phyloP scores from a whole-genome alignment of 1,140 invertebrate genomes.

The Drosophila setifemur region DNA sequence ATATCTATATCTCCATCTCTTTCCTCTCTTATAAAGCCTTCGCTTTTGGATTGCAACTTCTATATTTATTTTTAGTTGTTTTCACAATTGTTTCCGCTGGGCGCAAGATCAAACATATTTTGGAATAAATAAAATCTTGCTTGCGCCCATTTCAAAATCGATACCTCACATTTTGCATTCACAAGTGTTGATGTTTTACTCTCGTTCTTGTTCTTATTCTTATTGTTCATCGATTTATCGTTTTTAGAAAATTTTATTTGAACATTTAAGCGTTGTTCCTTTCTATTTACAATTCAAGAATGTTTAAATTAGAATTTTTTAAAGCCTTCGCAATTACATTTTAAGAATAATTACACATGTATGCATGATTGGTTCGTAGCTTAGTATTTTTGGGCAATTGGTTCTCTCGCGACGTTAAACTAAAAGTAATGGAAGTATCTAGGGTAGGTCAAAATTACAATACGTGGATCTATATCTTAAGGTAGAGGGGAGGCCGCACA shows the following conservation, averaged over 20 bases:
- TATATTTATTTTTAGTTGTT: slow-evolving; percentile 42
- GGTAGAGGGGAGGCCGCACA: slow-evolving; percentile 59
- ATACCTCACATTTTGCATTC: slow-evolving; percentile 9
- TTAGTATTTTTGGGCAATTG: slow-evolving; percentile 41
- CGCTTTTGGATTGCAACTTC: slow-evolving; percentile 59
- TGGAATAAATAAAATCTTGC: slow-evolving; percentile 42
- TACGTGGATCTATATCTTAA: slow-evolving; percentile 50
- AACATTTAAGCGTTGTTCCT: slow-evolving; percentile 52
- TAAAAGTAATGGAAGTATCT: slow-evolving; percentile 76
- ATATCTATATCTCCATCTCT: slow-evolving; percentile 6
- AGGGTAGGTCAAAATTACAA: slow-evolving; percentile 50
- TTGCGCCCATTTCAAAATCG: slow-evolving; percentile 36
- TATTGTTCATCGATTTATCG: slow-evolving; percentile 29
- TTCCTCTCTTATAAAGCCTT: slow-evolving; percentile 43
- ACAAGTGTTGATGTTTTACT: slow-evolving; percentile 17
- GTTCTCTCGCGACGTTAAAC: slow-evolving; percentile 44
- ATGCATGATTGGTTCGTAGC: slow-evolving; percentile 18
- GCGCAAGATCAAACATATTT: slow-evolving; percentile 59
- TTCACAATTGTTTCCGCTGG: slow-evolving; percentile 51
- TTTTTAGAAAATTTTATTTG: slow-evolving; percentile 42
- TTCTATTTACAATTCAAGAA: slow-evolving; percentile 75
- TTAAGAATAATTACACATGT: slow-evolving; percentile 48
- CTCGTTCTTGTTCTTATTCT: slow-evolving; percentile 22
- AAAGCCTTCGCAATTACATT: slow-evolving; percentile 58
- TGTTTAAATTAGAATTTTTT: slow-evolving; percentile 67